A percentile compares a stretch with the other conserved stretches of the same genome.
Conservation (phyloP, 2,888 invertebrate genomes). For the Pteria penguin region DNA sequence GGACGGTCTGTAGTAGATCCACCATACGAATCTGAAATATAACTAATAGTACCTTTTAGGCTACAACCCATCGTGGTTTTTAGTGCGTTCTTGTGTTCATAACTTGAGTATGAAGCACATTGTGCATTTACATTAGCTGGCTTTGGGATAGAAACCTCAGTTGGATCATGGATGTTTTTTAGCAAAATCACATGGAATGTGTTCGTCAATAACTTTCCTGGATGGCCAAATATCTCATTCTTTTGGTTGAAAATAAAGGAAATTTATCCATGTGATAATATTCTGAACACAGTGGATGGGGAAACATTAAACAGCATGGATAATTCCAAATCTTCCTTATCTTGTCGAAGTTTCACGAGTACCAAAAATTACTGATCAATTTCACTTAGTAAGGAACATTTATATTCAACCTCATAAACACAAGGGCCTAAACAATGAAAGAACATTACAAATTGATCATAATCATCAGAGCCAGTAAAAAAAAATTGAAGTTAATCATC, state of each 20-base stretch:
- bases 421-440: no score
- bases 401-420: no score
- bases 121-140: constrained; percentile 48
- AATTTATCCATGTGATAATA: constrained; percentile 49
- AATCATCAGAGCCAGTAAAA: no score
- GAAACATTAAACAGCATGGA: no score
- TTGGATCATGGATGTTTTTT: constrained; percentile 53
- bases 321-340: constrained; percentile 49
- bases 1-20: constrained; percentile 51
- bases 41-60: constrained; percentile 42
- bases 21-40: constrained; percentile 44
- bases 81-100: constrained; percentile 56
- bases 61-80: constrained; percentile 52
- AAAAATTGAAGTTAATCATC: no score
- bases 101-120: constrained; percentile 49
- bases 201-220: constrained; percentile 26
- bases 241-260: constrained; percentile 47
- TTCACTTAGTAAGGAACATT: no score
- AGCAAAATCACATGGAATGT: constrained; percentile 51
- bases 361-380: constrained; percentile 49
- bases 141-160: constrained; percentile 55
- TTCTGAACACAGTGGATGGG: no score
- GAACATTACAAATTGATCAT: no score
- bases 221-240: constrained; percentile 53
- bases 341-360: constrained; percentile 47